A percentile compares a stretch with the other conserved stretches of the same genome.
phyloP scores from a whole-genome alignment of 2,113 vertebrate species.

The Sarotherodon lohbergeri region DNA sequence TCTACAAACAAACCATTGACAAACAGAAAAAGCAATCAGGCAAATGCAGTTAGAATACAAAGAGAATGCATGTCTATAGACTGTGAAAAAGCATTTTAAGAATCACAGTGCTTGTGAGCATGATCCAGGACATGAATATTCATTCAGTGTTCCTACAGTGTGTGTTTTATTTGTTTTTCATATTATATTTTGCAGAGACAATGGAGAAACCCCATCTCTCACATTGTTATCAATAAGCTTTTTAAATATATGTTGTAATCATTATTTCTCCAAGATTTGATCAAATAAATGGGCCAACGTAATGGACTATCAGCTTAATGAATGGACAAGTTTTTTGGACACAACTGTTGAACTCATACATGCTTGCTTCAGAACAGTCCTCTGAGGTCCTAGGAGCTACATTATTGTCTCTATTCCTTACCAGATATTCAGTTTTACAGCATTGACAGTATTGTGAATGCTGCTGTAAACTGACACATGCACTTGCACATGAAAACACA shows the following conservation, averaged over 20 bases:
- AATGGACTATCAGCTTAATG: not conserved
- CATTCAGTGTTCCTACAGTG: slow-evolving; percentile 33
- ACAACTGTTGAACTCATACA: slow-evolving; percentile 25
- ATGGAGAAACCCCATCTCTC: not conserved
- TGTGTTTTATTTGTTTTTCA: slow-evolving; percentile 52
- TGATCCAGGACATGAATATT: slow-evolving; percentile 62
- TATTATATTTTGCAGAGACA: slow-evolving; percentile 30
- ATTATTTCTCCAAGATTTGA: not conserved
- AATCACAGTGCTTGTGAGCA: slow-evolving; percentile 41
- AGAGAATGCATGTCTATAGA: slow-evolving; percentile 45
- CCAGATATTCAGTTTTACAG: not conserved
- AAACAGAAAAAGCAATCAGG: slow-evolving; percentile 66
- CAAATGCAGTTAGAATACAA: slow-evolving; percentile 62
- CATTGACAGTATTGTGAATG: not conserved
- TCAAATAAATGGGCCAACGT: not conserved
- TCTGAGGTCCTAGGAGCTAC: not conserved
- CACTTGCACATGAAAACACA: not conserved
- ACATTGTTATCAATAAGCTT: fast-evolving
- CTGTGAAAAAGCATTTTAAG: slow-evolving; percentile 51
- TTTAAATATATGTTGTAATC: not conserved
- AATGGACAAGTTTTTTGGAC: slow-evolving; percentile 21
- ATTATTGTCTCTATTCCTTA: not conserved
- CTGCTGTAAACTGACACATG: not conserved
- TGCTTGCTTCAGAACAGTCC: not conserved
- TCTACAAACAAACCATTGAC: slow-evolving; percentile 65